Percentiles rank a stretch among this genome's conserved stretches.
These are phyloP conservation scores for Dicerorhinus sumatrensis DNA, from an alignment of 2,113 vertebrate species.

Conservation along the genomic window DNA sequence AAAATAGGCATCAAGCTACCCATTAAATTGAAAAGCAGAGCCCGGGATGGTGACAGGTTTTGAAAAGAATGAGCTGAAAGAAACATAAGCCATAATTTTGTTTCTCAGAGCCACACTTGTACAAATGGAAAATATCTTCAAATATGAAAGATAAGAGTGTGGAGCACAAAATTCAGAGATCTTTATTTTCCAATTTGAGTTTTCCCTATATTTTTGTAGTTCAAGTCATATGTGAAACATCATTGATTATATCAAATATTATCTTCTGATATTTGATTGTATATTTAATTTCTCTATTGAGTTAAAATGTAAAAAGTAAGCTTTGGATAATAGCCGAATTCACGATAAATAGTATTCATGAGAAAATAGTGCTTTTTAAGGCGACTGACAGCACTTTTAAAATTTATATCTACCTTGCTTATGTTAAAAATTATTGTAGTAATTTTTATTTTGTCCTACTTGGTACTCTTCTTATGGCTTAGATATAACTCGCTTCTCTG, in stretches of 20 bases:
- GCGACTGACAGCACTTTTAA: neutral
- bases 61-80: slow-evolving; percentile 66
- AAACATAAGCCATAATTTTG: slow-evolving; percentile 67
- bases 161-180: neutral
- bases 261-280: neutral
- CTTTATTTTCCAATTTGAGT: neutral
- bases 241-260: neutral
- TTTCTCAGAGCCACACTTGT: slow-evolving; percentile 53
- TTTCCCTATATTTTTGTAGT: neutral
- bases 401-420: neutral
- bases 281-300: slow-evolving; percentile 27
- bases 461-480: neutral
- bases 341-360: neutral
- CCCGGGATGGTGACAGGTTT: slow-evolving; percentile 66
- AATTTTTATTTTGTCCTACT: neutral
- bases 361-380: neutral
- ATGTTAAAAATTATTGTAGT: neutral
- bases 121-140: slow-evolving; percentile 60
- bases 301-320: neutral
- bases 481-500: neutral
- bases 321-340: neutral
- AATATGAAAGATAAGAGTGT: slow-evolving; percentile 45
- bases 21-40: slow-evolving; percentile 63
- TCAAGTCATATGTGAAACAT: neutral
- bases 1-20: slow-evolving; percentile 70